A percentile compares a stretch with the other conserved stretches of the same genome.
phyloP scores from a whole-genome alignment of 2,888 invertebrate genomes.

The Sericinus montela region DNA sequence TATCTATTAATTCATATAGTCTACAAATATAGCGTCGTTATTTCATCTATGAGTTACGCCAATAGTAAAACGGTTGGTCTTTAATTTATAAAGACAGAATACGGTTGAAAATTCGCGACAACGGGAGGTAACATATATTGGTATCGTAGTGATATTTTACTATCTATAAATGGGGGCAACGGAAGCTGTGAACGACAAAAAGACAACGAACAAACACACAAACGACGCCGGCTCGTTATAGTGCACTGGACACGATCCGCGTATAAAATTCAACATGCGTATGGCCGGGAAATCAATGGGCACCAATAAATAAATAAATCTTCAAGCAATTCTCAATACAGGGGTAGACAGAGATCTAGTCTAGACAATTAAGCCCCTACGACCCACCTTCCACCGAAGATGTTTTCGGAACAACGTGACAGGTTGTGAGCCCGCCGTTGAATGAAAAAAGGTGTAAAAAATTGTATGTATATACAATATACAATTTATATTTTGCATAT shows the following conservation, averaged over 20 bases:
- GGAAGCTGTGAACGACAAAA: slow-evolving; percentile 33
- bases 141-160: slow-evolving; percentile 9
- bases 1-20: too few species aligned
- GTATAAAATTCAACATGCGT: slow-evolving; percentile 22
- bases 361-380: too few species aligned
- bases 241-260: slow-evolving; percentile 31
- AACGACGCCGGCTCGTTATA: slow-evolving; percentile 38
- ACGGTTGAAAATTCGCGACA: slow-evolving; percentile 14
- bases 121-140: slow-evolving; percentile 1
- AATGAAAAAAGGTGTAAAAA: too few species aligned
- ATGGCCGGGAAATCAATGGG: slow-evolving; percentile 15
- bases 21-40: too few species aligned
- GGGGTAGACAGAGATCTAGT: too few species aligned
- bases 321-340: not conserved
- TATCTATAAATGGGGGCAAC: slow-evolving; percentile 24
- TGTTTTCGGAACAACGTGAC: too few species aligned
- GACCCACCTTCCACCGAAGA: too few species aligned
- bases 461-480: too few species aligned
- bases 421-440: too few species aligned
- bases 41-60: too few species aligned
- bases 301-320: not conserved
- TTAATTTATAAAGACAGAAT: not conserved
- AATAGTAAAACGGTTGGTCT: too few species aligned
- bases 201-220: slow-evolving; percentile 29
- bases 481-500: too few species aligned